Conservation (phyloP, 2,797 vertebrate genomes). For the Etheostoma nigrum region DNA sequence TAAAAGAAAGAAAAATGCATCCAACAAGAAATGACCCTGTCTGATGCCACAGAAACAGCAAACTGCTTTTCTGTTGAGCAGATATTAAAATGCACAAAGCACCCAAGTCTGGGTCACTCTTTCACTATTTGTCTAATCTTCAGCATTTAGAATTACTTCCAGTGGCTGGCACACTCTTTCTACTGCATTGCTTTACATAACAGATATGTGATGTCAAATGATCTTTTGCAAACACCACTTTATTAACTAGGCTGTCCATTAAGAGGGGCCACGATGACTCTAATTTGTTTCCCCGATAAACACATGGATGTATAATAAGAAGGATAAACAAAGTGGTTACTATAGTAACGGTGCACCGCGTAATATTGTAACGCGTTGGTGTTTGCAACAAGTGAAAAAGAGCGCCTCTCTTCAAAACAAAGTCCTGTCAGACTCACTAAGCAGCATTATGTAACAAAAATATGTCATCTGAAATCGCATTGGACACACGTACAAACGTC, state of each 20-base stretch:
- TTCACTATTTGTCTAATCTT: background rate
- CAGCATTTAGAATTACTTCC: background rate
- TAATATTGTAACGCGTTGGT: constrained; percentile 58
- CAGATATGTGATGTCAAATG: background rate
- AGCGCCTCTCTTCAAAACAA: constrained; percentile 76
- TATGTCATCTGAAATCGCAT: background rate
- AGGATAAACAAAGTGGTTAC: constrained; percentile 51
- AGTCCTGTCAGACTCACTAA: constrained; percentile 65
- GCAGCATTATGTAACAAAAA: constrained; percentile 7
- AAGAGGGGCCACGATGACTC: background rate
- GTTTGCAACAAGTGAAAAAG: constrained; percentile 76
- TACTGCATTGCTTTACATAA: constrained; percentile 14
- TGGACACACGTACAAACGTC: background rate
- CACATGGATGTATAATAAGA: background rate
- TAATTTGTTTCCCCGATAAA: constrained; percentile 49
- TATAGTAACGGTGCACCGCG: constrained; percentile 64
- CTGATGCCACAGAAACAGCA: background rate
- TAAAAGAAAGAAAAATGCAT: background rate
- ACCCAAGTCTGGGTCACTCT: background rate
- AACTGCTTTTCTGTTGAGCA: background rate
- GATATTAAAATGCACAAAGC: background rate
- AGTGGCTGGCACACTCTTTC: background rate
- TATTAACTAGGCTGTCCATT: background rate
- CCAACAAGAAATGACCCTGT: background rate
- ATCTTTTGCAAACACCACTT: constrained; percentile 10